Base-by-base conservation (phyloP, 2,797 vertebrate species). In the Lacerta agilis region DNA sequence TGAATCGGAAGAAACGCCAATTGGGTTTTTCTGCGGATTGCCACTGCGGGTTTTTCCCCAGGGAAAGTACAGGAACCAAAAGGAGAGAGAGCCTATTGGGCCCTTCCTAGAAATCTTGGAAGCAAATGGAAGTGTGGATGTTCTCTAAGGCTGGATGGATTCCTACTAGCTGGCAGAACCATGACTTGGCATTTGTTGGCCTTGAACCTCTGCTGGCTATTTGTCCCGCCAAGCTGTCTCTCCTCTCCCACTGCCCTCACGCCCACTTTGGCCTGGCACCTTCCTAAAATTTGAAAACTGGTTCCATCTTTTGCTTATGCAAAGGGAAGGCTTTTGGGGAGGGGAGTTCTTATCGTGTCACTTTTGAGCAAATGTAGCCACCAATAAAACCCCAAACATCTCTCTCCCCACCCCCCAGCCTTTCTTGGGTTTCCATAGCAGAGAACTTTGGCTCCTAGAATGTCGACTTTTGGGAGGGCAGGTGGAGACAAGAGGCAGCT, bases 361-460 rank as follows among this genome's bases (percentile, higher is more conserved):
- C 29, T 38, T 3, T 3, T 23, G 20, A 27, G 4, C 25, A 72
- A 25, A n/a, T n/a, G 4, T 27, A 76, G 27, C 75, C 67, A 3
- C 33, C 64, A 18, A 15, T 71, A n/a, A 27, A 45, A 88, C 49
- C 49, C 49, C 49, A 55, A 15, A 55, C 49, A 55, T 55, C 13
- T 55, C 3, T 55, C 33, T 55, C 13, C 49, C 49, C 49, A 15
- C 38, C 45, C 80, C 11, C 36, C 17, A 43, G 2, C 9, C 38
- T 43, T 18, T 8, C 17, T 38, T 89, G 72, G 67, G 29, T 58
- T 91, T 92, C 85, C 90, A 41, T 83, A 87, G 88, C 79, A 88
- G 91, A 92, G 79, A 94, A 91, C 41, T 82, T 85, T 87, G 93
- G 87, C 91, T 91, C 89, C 92, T 76, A 66, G 87, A 82, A 91